Conservation (phyloP, 1,140 invertebrate genomes). For the Caenorhabditis brenneri region DNA sequence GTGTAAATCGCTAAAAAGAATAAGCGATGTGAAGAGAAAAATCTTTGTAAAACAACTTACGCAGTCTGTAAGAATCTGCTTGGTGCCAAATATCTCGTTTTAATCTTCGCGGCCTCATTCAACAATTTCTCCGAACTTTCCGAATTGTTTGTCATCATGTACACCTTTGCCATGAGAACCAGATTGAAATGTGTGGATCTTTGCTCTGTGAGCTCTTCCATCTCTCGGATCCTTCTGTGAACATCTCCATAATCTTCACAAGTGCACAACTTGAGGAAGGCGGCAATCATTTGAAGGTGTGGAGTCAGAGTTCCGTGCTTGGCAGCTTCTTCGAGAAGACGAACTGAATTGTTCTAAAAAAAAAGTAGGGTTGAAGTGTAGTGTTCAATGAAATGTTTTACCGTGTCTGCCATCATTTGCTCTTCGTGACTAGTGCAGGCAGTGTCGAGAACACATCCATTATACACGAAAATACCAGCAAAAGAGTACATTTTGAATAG, state of each 20-base stretch:
- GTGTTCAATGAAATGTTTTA: not conserved
- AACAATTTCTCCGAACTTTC: not conserved
- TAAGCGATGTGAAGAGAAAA: no score
- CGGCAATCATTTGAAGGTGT: not conserved
- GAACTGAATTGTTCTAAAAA: conserved; percentile 3
- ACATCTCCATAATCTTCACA: conserved; percentile 7
- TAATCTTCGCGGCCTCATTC: not conserved
- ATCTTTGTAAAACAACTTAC: not conserved
- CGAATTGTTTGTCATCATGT: conserved; percentile 13
- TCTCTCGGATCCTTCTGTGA: not conserved
- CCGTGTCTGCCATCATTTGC: conserved; percentile 22
- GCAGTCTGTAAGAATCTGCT: not conserved
- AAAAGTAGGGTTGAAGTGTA: not conserved
- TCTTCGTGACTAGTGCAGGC: not conserved
- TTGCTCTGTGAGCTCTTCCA: not conserved
- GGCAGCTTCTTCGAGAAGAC: not conserved
- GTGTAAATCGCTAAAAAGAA: not conserved
- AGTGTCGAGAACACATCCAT: conserved; percentile 25
- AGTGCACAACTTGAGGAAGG: conserved; percentile 9
- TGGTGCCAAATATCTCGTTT: conserved; percentile 20
- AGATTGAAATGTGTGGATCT: not conserved
- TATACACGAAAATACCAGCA: conserved; percentile 12
- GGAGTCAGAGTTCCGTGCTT: conserved; percentile 10
- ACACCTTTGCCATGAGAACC: conserved; percentile 16
- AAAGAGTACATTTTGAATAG: conserved; percentile 22